These are phyloP conservation scores for Gryllus longicercus DNA, from an alignment of 2,888 invertebrate genomes.

Conservation along the genomic window DNA sequence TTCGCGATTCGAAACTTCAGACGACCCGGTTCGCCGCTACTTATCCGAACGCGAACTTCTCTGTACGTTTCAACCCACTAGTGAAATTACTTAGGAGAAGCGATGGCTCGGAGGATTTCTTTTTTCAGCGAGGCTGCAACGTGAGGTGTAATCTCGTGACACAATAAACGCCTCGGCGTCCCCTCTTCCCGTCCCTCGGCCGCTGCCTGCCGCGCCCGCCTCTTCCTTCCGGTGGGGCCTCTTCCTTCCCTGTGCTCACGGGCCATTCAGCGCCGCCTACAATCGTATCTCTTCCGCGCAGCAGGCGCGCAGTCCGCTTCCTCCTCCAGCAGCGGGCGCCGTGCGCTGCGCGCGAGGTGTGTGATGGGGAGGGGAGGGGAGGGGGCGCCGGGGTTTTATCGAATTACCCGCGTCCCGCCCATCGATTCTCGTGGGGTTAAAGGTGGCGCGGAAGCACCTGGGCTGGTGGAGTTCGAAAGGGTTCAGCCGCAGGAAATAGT, in stretches of 20 bases:
- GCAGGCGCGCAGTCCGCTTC: neutral
- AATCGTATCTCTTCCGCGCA: neutral
- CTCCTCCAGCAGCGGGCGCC: neutral
- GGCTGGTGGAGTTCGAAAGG: too few species aligned
- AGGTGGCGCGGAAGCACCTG: too few species aligned
- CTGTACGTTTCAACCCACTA: too few species aligned
- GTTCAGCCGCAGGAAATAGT: too few species aligned
- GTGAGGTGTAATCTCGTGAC: neutral
- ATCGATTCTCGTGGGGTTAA: neutral
- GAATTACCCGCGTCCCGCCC: neutral
- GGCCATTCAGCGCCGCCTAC: neutral
- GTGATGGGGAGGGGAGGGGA: too few species aligned
- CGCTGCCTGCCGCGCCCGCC: neutral
- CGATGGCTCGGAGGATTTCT: too few species aligned
- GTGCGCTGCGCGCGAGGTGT: neutral
- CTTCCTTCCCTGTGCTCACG: too few species aligned
- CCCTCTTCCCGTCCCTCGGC: neutral
- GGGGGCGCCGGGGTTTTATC: neutral
- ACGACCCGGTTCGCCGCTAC: too few species aligned
- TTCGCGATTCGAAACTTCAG: too few species aligned
- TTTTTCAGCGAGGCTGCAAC: too few species aligned
- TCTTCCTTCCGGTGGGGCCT: neutral
- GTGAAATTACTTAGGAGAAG: too few species aligned
- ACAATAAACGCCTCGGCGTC: neutral
- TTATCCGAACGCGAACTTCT: too few species aligned